Evolutionary conservation across 2,797 vertebrate species (phyloP).

Genomic region (Salmo trutta): DNA sequence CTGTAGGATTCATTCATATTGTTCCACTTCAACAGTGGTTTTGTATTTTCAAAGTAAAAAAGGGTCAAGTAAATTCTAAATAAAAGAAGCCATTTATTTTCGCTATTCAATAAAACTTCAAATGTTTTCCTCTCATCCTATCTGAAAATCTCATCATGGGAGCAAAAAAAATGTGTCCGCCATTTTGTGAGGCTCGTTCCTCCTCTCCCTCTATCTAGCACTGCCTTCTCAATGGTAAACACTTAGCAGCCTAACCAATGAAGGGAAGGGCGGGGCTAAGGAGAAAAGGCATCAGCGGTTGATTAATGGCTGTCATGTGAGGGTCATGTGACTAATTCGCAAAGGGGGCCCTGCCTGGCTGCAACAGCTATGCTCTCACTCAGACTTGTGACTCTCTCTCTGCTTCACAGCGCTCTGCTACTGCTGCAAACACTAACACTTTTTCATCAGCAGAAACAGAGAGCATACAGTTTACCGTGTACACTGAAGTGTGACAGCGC

Average conservation of each 20-base stretch:
- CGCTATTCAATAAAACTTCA: not conserved
- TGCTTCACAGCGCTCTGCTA: slow-evolving; percentile 23
- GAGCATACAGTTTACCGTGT: slow-evolving; percentile 5
- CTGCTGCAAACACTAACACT: slow-evolving; percentile 5
- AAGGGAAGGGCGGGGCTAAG: slow-evolving; percentile 18
- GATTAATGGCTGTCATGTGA: slow-evolving; percentile 65
- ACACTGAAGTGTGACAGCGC: not conserved
- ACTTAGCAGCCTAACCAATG: slow-evolving; percentile 24
- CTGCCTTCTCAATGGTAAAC: not conserved
- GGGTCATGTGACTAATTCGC: slow-evolving; percentile 52
- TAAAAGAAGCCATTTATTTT: not conserved
- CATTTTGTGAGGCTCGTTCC: slow-evolving; percentile 24
- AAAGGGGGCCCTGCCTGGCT: slow-evolving; percentile 12
- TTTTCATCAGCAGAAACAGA: slow-evolving; percentile 19
- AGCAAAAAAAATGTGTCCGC: not conserved
- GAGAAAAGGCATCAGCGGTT: slow-evolving; percentile 16
- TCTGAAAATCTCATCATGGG: too few relatives aligned
- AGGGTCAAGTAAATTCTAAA: not conserved
- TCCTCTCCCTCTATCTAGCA: not conserved
- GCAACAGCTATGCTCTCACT: slow-evolving; percentile 23
- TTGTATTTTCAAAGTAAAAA: not conserved
- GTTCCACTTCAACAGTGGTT: not conserved
- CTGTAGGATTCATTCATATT: not conserved
- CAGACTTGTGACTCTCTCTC: slow-evolving; percentile 16
- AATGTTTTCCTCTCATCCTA: not conserved